Base-by-base conservation (phyloP, 2,113 vertebrate genomes). In the Platycercus adscitus region DNA sequence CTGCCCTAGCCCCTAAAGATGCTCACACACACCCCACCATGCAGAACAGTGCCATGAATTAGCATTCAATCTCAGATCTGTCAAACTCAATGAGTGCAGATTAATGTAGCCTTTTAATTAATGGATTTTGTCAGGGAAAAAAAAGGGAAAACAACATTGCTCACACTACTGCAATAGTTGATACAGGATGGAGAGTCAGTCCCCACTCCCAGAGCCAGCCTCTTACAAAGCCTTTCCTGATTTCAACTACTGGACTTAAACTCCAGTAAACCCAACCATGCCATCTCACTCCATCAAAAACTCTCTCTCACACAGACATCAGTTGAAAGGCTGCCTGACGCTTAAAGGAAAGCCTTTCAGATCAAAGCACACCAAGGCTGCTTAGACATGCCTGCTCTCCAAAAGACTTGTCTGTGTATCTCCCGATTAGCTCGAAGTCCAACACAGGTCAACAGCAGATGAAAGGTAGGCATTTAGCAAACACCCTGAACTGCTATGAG, bases 71-170 rank as follows among this genome's bases (percentile, higher is more conserved):
- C 71, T 81, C 77, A 85, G 47, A 65, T 73, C 72, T 71, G 91
- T 91, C 92, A 95, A 87, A 83, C 66, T 78, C 77, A 87, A 53
- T 93, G 49, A 94, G 47, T 29, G 16, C 25, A 85, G 50, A 91
- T 13, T 70, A 47, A 87, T 61, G 50, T 16, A 91, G 73, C 47
- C 56, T 89, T 96, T 85, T 76, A 71, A 94, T 50, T 90, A 89
- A 94, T 44, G 8, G 31, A 55, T 83, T 95, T 89, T 96, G 75
- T 70, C 77, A 87, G 49, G 6, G 9, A 7, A 56, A 79, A 94
- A 13, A 66, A 37, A 86, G 61, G 50, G 64, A 94, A 68, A 94
- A 26, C 61, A 76, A 66, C 37, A 37, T 24, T 76, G 53, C 21
- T 55, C 35, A 52, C 81, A 46, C 16, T 65, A 44, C 44, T 53